Base-by-base conservation (phyloP, 2,113 vertebrate species). In the Excalfactoria chinensis region DNA sequence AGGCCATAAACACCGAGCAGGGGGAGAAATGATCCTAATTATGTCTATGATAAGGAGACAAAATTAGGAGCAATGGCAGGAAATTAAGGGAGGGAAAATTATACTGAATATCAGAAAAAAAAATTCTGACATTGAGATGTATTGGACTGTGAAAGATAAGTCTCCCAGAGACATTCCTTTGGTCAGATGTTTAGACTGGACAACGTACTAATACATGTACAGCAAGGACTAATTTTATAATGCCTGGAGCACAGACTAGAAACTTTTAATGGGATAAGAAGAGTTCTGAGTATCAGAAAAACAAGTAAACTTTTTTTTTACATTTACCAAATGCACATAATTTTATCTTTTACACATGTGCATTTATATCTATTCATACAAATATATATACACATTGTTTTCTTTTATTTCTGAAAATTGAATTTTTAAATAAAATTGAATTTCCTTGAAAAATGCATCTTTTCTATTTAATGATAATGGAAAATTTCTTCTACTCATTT, bases 31-130 rank as follows among this genome's bases (percentile, higher is more conserved):
- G 58, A 90, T 96, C 94, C 93, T 37, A n/a, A n/a, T n/a, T n/a
- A n/a, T n/a, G n/a, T n/a, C n/a, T 79, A 66, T 48, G 67, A 49
- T 81, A 88, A 90, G 40, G 58, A 90, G 90, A 84, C 63, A 58
- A 79, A 94, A 94, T 96, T 95, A 96, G 77, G 88, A 95, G 88
- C 44, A 93, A 86, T 82, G 63, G 77, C 58, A 94, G 77, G 62
- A 95, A 95, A 92, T 95, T 84, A 94, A 72, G 41, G 63, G 58
- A 82, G 62, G 76, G 81, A 88, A 93, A 86, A 77, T 84, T 90
- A 94, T 86, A 16, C 48, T 78, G 72, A 93, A 46, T 94, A 95
- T 88, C 79, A 92, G 93, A 88, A 95, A 90, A 51, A 49, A 51
- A 49, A 13, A 49, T 17, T 95, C 73, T 93, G 90, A 95, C 88